Base-by-base conservation (phyloP, 2,888 invertebrate species). In the Heliothis peltigera region DNA sequence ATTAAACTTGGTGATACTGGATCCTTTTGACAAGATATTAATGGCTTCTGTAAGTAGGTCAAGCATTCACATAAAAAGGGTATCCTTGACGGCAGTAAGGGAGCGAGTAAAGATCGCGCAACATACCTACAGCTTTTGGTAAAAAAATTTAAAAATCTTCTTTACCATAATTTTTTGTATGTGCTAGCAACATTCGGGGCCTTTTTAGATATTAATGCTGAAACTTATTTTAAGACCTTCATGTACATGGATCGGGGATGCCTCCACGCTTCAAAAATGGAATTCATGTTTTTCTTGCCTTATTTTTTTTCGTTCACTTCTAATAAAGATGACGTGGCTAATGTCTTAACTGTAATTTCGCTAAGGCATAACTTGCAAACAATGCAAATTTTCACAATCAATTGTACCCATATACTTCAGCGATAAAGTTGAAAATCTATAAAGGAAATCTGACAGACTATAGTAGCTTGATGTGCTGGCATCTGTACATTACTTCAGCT, bases 21-120 rank as follows among this genome's bases (percentile, higher is more conserved):
- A 70, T 59, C 48, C 48, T 22, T 70, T 70, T 80, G 81, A 79
- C 78, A 77, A 62, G 65, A 77, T 68, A 77, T 72, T 68, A 80
- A 80, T 75, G 80, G 69, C 44, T 44, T 51, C 43, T 28, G 51
- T 42, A 80, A 77, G 52, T 77, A 22, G 79, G 81, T 79, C 75
- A 80, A 75, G 70, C 51, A 65, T 54, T 47, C 60, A 32, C 46
- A 59, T 55, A 70, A 75, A 76, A 73, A 60, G 42, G 56, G 60
- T 18, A 49, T 35, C 57, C 52, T 58, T 18, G 52, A 54, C 55
- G 43, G 22, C 39, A 49, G 43, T 59, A 55, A 63, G 57, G 15
- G 64, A 48, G 8, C 28, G 53, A 56, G 17, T 43, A 25, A 64
- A 56, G 64, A 32, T 25, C 43, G 25, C 35, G 18, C 57, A 57